Evolutionary conservation across 2,113 vertebrate species (phyloP).

Genomic region (Crotophaga sulcirostris): DNA sequence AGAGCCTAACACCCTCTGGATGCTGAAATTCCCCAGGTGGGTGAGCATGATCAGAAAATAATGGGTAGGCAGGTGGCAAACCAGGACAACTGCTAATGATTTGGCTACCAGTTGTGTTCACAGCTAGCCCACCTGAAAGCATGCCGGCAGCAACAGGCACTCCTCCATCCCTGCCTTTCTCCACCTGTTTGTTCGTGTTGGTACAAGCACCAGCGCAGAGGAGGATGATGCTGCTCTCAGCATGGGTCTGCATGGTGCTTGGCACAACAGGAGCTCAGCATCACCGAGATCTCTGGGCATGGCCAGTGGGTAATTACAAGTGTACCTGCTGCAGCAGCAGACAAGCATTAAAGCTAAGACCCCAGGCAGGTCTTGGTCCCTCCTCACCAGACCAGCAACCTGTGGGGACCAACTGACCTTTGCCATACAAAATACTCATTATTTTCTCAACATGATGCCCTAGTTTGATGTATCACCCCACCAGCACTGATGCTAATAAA

Average conservation of each 20-base stretch:
- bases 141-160: not conserved
- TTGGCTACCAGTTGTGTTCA: not conserved
- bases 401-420: not conserved
- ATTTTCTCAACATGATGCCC: not conserved
- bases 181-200: not conserved
- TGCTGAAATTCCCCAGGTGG: not conserved
- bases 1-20: not conserved
- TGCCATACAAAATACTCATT: not conserved
- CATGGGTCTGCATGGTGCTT: rapidly evolving
- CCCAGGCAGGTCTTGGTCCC: not conserved
- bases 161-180: rapidly evolving
- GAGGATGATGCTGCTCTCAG: not conserved
- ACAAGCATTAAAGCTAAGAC: not conserved
- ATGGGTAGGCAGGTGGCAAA: not conserved
- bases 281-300: rapidly evolving
- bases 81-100: not conserved
- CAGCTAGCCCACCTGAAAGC: not conserved
- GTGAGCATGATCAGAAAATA: not conserved
- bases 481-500: not conserved
- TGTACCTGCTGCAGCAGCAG: not conserved
- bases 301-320: not conserved
- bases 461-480: not conserved
- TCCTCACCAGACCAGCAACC: rapidly evolving
- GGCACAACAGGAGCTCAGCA: not conserved
- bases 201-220: not conserved